Percentiles rank a stretch among this genome's conserved stretches.
Conservation (phyloP, 2,797 vertebrate species). For the Chiroxiphia lanceolata region DNA sequence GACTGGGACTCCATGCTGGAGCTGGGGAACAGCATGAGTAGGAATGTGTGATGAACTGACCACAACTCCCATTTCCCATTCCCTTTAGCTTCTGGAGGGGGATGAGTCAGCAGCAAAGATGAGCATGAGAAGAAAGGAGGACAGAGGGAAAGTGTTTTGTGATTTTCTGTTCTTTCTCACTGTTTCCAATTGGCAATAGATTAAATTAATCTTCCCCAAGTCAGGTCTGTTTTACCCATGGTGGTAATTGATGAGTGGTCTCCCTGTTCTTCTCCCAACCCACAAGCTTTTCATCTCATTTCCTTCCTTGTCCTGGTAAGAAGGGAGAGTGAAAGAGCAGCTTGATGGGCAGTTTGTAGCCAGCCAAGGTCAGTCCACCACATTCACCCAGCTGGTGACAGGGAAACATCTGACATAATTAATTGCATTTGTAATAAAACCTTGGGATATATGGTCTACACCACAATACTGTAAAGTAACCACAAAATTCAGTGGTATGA, state of each 20-base stretch:
- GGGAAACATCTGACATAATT: background rate
- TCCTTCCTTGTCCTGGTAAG: background rate
- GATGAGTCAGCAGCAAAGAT: background rate
- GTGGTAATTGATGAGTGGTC: rapidly evolving
- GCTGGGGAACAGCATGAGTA: background rate
- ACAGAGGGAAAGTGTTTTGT: background rate
- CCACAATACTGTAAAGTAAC: background rate
- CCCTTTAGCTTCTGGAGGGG: rapidly evolving
- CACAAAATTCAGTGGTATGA: background rate
- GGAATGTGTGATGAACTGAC: background rate
- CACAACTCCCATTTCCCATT: rapidly evolving
- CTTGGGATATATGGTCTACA: background rate
- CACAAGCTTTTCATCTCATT: background rate
- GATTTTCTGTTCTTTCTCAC: background rate
- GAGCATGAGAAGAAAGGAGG: background rate
- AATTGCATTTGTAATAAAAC: background rate
- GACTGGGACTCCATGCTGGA: rapidly evolving
- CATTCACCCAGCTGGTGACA: background rate
- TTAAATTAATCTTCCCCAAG: background rate
- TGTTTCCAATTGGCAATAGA: background rate
- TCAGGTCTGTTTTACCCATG: background rate
- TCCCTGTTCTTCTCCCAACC: background rate
- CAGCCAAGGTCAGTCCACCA: background rate
- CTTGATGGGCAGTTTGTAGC: background rate
- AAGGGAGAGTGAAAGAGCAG: background rate